Evolutionary conservation across 2,797 vertebrate species (phyloP).

Genomic region (Phataginus tetradactyla): DNA sequence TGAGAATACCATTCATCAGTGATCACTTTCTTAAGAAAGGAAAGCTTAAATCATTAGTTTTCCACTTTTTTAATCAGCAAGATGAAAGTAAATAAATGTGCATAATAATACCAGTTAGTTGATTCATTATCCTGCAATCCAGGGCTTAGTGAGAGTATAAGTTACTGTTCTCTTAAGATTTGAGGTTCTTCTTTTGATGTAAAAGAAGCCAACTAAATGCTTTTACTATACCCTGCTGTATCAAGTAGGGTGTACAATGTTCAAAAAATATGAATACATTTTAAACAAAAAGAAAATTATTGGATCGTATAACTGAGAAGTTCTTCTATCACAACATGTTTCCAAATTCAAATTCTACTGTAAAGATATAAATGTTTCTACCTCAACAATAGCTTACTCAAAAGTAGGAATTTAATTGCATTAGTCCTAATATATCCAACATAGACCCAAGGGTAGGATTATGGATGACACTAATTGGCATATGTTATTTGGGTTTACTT

Average conservation of each 20-base stretch:
- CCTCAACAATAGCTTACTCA: not conserved
- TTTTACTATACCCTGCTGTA: not conserved
- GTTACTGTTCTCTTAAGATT: not conserved
- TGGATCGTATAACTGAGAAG: not conserved
- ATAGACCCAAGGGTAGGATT: not conserved
- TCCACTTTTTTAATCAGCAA: not conserved
- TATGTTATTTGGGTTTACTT: not conserved
- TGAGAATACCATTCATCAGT: not conserved
- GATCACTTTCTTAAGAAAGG: constrained; percentile 8
- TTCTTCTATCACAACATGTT: not conserved
- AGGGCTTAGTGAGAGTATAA: not conserved
- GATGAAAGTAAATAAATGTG: not conserved
- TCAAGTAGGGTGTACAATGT: not conserved
- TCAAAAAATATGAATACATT: not conserved
- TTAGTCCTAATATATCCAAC: not conserved
- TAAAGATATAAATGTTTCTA: not conserved
- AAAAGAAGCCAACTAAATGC: not conserved
- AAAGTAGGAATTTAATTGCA: not conserved
- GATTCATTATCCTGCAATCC: not conserved
- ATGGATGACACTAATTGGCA: not conserved
- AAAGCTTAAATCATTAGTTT: constrained; percentile 1
- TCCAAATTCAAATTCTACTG: not conserved
- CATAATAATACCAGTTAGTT: not conserved
- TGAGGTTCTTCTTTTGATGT: not conserved
- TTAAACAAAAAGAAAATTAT: not conserved